These are phyloP conservation scores for Teleogryllus oceanicus DNA, from an alignment of 2,888 invertebrate species.

Conservation along the genomic window DNA sequence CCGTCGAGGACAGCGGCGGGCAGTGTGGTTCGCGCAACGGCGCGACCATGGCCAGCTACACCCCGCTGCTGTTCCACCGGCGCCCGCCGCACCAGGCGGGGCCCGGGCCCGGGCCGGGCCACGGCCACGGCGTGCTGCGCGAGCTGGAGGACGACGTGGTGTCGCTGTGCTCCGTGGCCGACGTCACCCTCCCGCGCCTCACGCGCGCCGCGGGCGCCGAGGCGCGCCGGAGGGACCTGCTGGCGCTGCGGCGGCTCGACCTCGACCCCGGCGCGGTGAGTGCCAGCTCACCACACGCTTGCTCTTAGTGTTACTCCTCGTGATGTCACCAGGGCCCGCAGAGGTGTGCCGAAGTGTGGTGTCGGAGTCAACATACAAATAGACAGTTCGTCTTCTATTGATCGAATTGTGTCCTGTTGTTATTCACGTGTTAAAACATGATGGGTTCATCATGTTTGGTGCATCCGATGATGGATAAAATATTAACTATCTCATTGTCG, in stretches of 20 bases:
- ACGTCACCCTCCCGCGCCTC: slow-evolving; percentile 35
- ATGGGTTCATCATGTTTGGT: too few species aligned
- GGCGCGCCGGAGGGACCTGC: slow-evolving; percentile 27
- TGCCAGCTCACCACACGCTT: not conserved
- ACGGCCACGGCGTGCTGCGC: slow-evolving; percentile 5
- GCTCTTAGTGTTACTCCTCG: too few species aligned
- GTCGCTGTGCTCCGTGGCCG: slow-evolving; percentile 32
- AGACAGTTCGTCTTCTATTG: too few species aligned
- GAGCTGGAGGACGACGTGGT: slow-evolving; percentile 32
- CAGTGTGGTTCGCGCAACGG: not conserved
- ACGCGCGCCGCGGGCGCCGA: slow-evolving; percentile 25
- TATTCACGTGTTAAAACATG: too few species aligned
- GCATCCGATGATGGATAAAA: too few species aligned
- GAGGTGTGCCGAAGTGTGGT: too few species aligned
- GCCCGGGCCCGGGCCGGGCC: not conserved
- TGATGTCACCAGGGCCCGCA: too few species aligned
- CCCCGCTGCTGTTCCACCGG: slow-evolving; percentile 35
- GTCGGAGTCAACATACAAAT: too few species aligned
- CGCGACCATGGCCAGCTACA: slow-evolving; percentile 36
- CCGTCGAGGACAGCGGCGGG: not conserved
- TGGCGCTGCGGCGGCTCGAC: slow-evolving; percentile 31
- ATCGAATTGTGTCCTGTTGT: too few species aligned
- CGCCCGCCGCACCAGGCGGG: slow-evolving; percentile 30
- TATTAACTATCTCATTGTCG: too few species aligned
- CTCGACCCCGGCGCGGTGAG: slow-evolving; percentile 6